Base-by-base conservation (phyloP, 2,888 invertebrate genomes). In the Xestobium rufovillosum region DNA sequence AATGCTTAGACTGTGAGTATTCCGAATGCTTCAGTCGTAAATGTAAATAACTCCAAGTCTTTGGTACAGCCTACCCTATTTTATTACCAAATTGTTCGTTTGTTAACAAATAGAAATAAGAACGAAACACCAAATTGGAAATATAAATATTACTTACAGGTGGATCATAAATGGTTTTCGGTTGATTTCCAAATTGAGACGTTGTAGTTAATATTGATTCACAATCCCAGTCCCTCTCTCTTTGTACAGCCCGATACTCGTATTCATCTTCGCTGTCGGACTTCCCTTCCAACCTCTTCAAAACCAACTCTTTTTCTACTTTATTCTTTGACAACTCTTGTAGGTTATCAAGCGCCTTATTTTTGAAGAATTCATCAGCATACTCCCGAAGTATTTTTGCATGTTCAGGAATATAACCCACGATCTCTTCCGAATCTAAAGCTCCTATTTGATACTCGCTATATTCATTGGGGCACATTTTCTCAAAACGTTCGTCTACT, bases 131-230 rank as follows among this genome's bases (percentile, higher is more conserved):
- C n/a, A n/a, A n/a, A n/a, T n/a, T n/a, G n/a, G n/a, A n/a, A n/a
- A n/a, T n/a, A n/a, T n/a, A n/a, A n/a, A n/a, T n/a, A n/a, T n/a
- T 17, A 41, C 56, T 53, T 57, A 78, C 80, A 63, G 72, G 76
- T 0, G 80, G 78, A 54, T 86, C 88, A 31, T 75, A 72, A 34
- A 94, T 91, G 13, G 90, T 53, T 60, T 85, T 88, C 0, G 96
- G 96, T 67, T 88, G 89, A 67, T 96, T 95, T 62, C 90, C 91
- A 34, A 86, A 70, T 58, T 83, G 95, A 4, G 92, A 92, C 61
- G 89, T 89, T 0, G 89, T 92, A 12, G 87, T 85, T 3, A 94
- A 67, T 48, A 94, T 83, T 37, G 87, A 87, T 68, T 94, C 86
- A 55, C 94, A 94, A 66, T 95, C 94, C 86, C 85, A 91, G 60